Base-by-base conservation (phyloP, 2,797 vertebrate species). In the Notolabrus celidotus region DNA sequence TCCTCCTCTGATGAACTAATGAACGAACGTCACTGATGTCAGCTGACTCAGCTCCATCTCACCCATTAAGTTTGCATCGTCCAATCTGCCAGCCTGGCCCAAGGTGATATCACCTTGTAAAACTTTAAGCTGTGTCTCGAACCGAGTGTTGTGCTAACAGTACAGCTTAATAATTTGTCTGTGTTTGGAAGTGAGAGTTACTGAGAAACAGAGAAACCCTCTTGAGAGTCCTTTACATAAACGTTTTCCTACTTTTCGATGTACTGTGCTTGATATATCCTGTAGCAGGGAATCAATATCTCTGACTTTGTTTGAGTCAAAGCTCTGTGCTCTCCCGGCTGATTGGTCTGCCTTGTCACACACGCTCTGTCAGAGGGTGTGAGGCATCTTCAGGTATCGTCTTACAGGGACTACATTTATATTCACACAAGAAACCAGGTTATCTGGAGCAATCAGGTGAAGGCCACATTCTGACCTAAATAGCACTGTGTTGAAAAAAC, bases 61-160 rank as follows among this genome's bases (percentile, higher is more conserved):
- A 63, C 58, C 19, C 62, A 20, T 57, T 65, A 46, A 43, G 15
- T 49, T 52, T 38, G 22, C 51, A 25, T n/a, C 46, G 38, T 29
- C 61, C 1, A 25, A 68, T 53, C 42, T 41, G 41, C 36, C 14
- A 43, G 56, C 46, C 10, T 46, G 45, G 4, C 53, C 38, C 53
- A 72, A 67, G 71, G 76, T 83, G 73, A 86, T 19, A 12, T 69
- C 64, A 71, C 60, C 39, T 67, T 51, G 33, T 49, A 46, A 55
- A 81, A 81, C 62, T 11, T 82, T 20, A 11, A 43, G 43, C 47
- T 76, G 33, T 55, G 43, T 65, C 43, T 52, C 51, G n/a, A 74
- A 51, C 29, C 7, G 53, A 27, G 17, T 57, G 65, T 58, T 39
- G 9, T 57, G 52, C 41, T 19, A 20, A 60, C 34, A n/a, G 5